Evolutionary conservation across 2,113 vertebrate species (phyloP), one percentile per base, ranked within the genome.

Genomic region (Astatoreochromis straeleni): DNA sequence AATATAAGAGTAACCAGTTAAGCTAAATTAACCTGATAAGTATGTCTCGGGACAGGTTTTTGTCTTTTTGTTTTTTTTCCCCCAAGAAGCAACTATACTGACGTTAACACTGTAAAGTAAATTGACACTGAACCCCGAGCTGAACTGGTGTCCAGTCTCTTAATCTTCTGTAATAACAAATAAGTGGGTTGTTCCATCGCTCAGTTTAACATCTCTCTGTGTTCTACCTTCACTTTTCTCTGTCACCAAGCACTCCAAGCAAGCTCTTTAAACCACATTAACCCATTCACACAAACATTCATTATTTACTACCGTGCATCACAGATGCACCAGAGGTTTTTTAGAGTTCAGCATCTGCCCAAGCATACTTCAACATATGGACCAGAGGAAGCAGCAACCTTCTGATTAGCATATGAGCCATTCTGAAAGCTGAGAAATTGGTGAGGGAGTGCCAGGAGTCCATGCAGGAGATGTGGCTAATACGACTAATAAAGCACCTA

Each of bases 1-100:
- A 73, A 73, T 17, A 73, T 45, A 16, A 26, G 38, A 45, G 21
- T 26, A 42, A 16, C 68, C 38, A 73, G 68, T 73, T 26, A 73
- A 73, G 3, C 12, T 40, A 21, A 68, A 40, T 68, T 68, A 68
- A 68, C 63, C 35, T 40, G 12, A 40, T 21, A 24, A 24, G n/a
- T 21, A 40, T 68, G 12, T 40, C 35, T 68, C 1, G 11, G 33
- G 38, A 42, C 8, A 70, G 7, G 38, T 42, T 42, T 42, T 9
- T 26, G 57, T 60, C 19, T 70, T 16, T 42, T 70, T 14, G 1
- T 1, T 19, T 42, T 24, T 21, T 21, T 5, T 0, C 4, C 9
- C 13, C 13, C 7, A 42, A 42, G n/a, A 70, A 9, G n/a, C 65
- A 70, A 42, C 16, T 29, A 17, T 75, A 45, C 16, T 75, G 16